phyloP scores from a whole-genome alignment of 2,797 vertebrate genomes.

The Muraenolepis orangiensis region DNA sequence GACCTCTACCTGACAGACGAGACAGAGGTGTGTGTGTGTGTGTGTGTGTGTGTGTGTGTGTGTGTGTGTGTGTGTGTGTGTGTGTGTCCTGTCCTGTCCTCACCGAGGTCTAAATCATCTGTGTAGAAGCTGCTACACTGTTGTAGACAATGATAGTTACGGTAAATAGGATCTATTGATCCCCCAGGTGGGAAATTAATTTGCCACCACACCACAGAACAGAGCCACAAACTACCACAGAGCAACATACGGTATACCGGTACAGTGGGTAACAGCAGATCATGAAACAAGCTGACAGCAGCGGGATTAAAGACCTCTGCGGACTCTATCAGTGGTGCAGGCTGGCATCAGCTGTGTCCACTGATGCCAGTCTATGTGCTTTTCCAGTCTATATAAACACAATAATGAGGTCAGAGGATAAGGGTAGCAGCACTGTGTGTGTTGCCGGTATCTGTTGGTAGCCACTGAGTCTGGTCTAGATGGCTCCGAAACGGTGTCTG shows the following conservation, averaged over 20 bases:
- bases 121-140: neutral
- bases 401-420: no score
- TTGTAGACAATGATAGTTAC: neutral
- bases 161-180: neutral
- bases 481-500: no score
- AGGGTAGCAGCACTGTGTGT: no score
- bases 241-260: no score
- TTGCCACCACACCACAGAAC: neutral
- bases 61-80: neutral
- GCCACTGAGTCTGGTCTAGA: no score
- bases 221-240: no score
- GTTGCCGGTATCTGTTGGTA: no score
- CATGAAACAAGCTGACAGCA: no score
- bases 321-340: no score
- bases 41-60: neutral
- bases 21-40: neutral
- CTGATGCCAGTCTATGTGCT: neutral
- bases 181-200: neutral
- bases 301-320: no score
- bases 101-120: neutral
- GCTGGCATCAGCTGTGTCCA: no score
- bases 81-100: neutral
- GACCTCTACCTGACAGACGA: slow-evolving; percentile 37
- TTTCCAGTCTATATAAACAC: neutral
- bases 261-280: no score